Conservation (phyloP, 2,888 invertebrate genomes). For the Vanessa cardui region DNA sequence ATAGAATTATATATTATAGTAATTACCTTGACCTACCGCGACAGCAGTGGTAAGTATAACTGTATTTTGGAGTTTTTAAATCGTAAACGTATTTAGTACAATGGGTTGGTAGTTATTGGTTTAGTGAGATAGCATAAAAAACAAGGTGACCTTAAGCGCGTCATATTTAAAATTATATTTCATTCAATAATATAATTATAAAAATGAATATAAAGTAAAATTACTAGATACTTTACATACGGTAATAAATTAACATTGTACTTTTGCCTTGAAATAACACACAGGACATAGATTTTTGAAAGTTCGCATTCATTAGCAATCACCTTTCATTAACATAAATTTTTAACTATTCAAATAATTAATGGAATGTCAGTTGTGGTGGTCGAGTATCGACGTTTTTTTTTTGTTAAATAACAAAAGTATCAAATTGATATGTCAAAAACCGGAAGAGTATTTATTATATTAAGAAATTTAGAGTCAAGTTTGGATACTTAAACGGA, state of each 20-base stretch:
- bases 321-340: conserved; percentile 30
- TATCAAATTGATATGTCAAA: conserved; percentile 29
- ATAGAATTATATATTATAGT: conserved; percentile 1
- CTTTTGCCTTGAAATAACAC: conserved; percentile 34
- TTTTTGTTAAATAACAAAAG: conserved; percentile 17
- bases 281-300: conserved; percentile 35
- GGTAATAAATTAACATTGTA: conserved; percentile 12
- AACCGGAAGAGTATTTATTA: background rate
- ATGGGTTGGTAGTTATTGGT: too few relatives aligned
- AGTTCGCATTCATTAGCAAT: conserved; percentile 24
- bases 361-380: conserved; percentile 20
- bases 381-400: background rate
- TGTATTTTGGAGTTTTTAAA: background rate
- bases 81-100: background rate
- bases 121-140: too few relatives aligned
- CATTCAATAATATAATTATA: background rate
- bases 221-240: background rate
- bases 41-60: background rate
- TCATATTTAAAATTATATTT: background rate
- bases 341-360: conserved; percentile 25
- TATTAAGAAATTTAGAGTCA: too few relatives aligned
- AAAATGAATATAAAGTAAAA: background rate
- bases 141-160: too few relatives aligned
- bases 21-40: background rate
- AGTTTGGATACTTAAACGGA: too few relatives aligned